A percentile compares a stretch with the other conserved stretches of the same genome.
These are phyloP conservation scores for Andinoacara biseriatus DNA, from an alignment of 2,113 vertebrate species.

Conservation along the genomic window DNA sequence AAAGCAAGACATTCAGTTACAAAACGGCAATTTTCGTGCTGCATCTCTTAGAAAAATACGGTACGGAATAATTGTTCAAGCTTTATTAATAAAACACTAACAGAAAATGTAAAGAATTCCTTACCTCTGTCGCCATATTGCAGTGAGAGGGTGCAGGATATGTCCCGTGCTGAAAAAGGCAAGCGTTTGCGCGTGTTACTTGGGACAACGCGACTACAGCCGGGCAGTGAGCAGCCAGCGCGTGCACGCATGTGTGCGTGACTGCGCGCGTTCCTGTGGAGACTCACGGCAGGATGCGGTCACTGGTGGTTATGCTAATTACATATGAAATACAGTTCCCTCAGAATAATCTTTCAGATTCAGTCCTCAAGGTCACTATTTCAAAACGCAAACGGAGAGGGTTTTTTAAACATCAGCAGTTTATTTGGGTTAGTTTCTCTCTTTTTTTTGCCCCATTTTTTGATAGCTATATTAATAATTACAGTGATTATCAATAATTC, in stretches of 20 bases:
- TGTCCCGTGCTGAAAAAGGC: slow-evolving; percentile 69
- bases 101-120: slow-evolving; percentile 7
- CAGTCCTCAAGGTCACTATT: slow-evolving; percentile 5
- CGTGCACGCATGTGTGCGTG: slow-evolving; percentile 12
- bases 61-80: neutral
- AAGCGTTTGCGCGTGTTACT: slow-evolving; percentile 44
- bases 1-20: slow-evolving; percentile 21
- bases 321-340: neutral
- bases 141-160: slow-evolving; percentile 53
- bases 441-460: neutral
- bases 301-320: slow-evolving; percentile 11
- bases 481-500: slow-evolving; percentile 47
- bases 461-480: slow-evolving; percentile 17
- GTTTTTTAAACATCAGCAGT: neutral
- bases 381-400: neutral
- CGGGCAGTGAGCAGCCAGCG: slow-evolving; percentile 11
- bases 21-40: slow-evolving; percentile 13
- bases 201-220: slow-evolving; percentile 56
- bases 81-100: neutral
- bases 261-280: neutral
- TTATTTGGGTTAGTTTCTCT: neutral
- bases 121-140: slow-evolving; percentile 83
- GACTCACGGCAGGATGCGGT: slow-evolving; percentile 9
- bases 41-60: slow-evolving; percentile 1
- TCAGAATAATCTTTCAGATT: neutral